Base-by-base conservation (phyloP, 2,888 invertebrate genomes). In the Argyresthia albistria region DNA sequence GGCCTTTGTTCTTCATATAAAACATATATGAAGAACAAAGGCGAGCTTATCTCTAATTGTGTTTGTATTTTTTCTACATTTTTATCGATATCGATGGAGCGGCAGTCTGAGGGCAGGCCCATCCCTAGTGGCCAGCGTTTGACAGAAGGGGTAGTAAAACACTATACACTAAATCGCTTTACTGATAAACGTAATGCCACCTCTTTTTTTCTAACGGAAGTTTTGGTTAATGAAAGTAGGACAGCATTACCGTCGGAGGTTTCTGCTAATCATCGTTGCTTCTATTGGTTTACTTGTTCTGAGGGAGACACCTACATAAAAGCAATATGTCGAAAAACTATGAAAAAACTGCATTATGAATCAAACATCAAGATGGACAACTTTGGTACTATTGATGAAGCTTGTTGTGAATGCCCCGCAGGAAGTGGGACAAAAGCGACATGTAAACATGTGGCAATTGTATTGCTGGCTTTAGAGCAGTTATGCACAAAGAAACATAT, bases 261-360 rank as follows among this genome's bases (percentile, higher is more conserved):
- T 42, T 15, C 45, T 42, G 36, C 47, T 25, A 52, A 47, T 52
- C 43, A 15, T 37, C 42, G 42, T 25, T 52, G 47, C 9, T 48
- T 47, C 43, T 25, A 42, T 37, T 9, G 35, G 52, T n/a, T 42
- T 47, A 14, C 42, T 8, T 14, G 36, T 42, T 47, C 35, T 46
- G 37, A 39, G 39, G 15, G 39, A 43, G 15, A 46, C 14, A 46
- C 45, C n/a, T 52, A 47, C 35, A 25, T 52, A 39, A 39, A 39
- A 8, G 39, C 10, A 11, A 39, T 39, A 4, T 39, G 39, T 39
- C 9, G n/a, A 39, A 39, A 39, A 39, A 6, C 39, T 11, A 39
- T 39, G 39, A 39, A 39, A 39, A 39, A 8, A 4, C 45, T 45
- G 8, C 45, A 45, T 1, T 45, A 45, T 14, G 45, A 45, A 45